A percentile compares a stretch with the other conserved stretches of the same genome.
phyloP scores from a whole-genome alignment of 2,888 invertebrate genomes.

The Tenthredo amoena region DNA sequence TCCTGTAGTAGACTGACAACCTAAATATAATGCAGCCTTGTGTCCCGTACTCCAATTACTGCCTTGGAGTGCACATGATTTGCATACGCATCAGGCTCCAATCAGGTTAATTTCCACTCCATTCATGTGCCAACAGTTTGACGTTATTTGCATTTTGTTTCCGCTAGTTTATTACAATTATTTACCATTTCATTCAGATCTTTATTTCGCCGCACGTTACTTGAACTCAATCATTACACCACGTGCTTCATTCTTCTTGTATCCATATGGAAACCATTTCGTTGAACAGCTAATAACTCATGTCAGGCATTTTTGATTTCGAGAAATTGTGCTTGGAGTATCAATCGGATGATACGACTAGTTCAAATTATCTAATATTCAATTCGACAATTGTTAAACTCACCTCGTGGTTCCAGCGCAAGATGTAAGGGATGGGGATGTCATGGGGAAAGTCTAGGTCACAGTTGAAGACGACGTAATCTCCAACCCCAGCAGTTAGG shows the following conservation, averaged over 20 bases:
- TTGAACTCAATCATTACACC: background rate
- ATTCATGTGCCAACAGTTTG: slow-evolving; percentile 57
- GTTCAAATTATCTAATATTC: background rate
- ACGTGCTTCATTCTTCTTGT: background rate
- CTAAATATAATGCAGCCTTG: slow-evolving; percentile 73
- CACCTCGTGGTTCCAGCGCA: slow-evolving; percentile 95
- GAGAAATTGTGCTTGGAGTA: background rate
- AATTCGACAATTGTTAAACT: slow-evolving; percentile 73
- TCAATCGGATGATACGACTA: background rate
- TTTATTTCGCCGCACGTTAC: background rate
- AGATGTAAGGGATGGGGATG: slow-evolving; percentile 90
- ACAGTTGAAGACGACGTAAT: slow-evolving; percentile 90
- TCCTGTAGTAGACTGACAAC: slow-evolving; percentile 64
- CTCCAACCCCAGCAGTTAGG: slow-evolving; percentile 87
- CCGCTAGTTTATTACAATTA: slow-evolving; percentile 56
- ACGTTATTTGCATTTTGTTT: slow-evolving; percentile 67
- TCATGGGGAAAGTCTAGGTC: slow-evolving; percentile 93
- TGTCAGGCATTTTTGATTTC: background rate
- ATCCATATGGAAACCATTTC: background rate
- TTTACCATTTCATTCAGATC: background rate
- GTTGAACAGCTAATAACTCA: background rate
- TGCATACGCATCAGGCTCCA: slow-evolving; percentile 74
- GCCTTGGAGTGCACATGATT: slow-evolving; percentile 70
- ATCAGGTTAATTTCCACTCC: slow-evolving; percentile 72
- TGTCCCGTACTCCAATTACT: slow-evolving; percentile 74